phyloP scores from a whole-genome alignment of 2,888 invertebrate species.

The Eurytoma adleriae region DNA sequence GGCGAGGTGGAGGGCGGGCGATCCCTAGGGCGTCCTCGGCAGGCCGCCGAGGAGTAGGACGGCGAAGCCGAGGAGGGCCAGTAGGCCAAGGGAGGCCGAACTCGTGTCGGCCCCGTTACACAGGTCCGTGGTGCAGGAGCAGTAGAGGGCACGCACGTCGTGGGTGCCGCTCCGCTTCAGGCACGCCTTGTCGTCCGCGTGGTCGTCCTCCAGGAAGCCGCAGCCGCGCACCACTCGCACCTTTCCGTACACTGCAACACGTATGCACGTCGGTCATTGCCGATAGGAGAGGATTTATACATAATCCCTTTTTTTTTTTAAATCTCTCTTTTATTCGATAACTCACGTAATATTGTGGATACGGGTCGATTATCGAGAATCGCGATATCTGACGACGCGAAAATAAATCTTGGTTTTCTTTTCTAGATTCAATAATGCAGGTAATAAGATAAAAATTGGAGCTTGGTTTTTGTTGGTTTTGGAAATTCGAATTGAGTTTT shows the following conservation, averaged over 20 bases:
- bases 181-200: constrained; percentile 81
- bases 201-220: constrained; percentile 84
- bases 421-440: too few relatives aligned
- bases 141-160: constrained; percentile 85
- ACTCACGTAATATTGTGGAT: too few relatives aligned
- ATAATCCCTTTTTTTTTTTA: too few relatives aligned
- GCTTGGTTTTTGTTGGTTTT: too few relatives aligned
- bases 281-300: too few relatives aligned
- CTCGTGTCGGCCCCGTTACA: constrained; percentile 79
- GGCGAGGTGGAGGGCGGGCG: background rate
- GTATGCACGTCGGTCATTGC: too few relatives aligned
- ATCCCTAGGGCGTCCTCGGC: constrained; percentile 47
- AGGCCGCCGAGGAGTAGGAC: background rate
- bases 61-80: constrained; percentile 34
- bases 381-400: too few relatives aligned
- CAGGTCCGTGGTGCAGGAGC: constrained; percentile 86
- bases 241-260: constrained; percentile 83
- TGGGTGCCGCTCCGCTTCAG: constrained; percentile 85
- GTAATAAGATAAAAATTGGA: too few relatives aligned
- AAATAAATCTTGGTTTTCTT: too few relatives aligned
- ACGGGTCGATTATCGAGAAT: too few relatives aligned
- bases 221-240: constrained; percentile 87
- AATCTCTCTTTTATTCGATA: too few relatives aligned
- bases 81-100: constrained; percentile 1
- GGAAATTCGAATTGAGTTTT: too few relatives aligned